Base-by-base conservation (phyloP, 2,888 invertebrate genomes). In the Epiblema foenella region DNA sequence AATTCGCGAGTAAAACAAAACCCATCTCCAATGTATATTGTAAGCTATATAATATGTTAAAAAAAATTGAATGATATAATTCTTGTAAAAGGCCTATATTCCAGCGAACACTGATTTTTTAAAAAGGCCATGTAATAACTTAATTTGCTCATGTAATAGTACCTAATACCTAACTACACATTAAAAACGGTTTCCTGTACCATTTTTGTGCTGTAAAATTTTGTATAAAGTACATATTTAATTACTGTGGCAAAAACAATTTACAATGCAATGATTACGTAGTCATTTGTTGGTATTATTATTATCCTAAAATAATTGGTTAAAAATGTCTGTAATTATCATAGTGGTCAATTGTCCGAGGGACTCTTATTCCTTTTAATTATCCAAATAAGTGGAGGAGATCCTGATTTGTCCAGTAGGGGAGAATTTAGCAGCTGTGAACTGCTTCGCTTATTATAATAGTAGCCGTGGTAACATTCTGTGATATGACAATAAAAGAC, bases 401-500 rank as follows among this genome's bases (percentile, higher is more conserved):
- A 62, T 73, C 70, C 66, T 67, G 54, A 58, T 70, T 67, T 77
- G 75, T 77, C 69, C 75, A 77, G 75, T 82, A 81, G 58, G 49
- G 52, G 66, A 66, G 49, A 60, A 24, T 78, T 84, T 77, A 76
- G 88, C 86, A 87, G 87, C 85, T 86, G 82, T 81, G 78, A 79
- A 82, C 88, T 87, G 85, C 84, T 78, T 75, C 79, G 79, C 76
- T 80, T 79, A 80, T 79, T 77, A 79, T 81, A 77, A 77, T 79
- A 80, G 78, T 77, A 77, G 77, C 75, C 75, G 67, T 73, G 73
- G 39, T 49, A 69, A 73, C 76, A 76, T 82, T 79, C 86, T 92
- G 91, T 92, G 88, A 90, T 89, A 85, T 88, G 85, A 83, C 77
- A 91, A 90, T 90, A 91, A 91, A 90, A 84, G 77, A 80, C 83